Evolutionary conservation across 1,140 invertebrate species (phyloP).

Genomic region (Drosophila erecta): DNA sequence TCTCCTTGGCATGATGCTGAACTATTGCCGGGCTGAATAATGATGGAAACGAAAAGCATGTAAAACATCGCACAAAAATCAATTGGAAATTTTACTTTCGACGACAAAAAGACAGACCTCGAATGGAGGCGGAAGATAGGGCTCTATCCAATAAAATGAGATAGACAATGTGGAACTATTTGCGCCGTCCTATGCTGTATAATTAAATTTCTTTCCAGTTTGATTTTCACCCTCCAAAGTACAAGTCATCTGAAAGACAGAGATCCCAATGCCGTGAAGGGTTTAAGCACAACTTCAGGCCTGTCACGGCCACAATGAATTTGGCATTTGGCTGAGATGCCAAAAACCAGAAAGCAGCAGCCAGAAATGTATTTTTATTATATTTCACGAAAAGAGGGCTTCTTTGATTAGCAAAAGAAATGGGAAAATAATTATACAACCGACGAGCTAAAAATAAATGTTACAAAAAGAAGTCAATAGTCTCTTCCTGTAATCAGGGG

Average conservation of each 20-base stretch:
- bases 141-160: constrained; percentile 5
- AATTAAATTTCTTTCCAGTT: constrained; percentile 82
- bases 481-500: constrained; percentile 19
- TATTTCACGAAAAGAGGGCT: constrained; percentile 25
- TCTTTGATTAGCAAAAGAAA: constrained; percentile 24
- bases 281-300: constrained; percentile 71
- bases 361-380: constrained; percentile 26
- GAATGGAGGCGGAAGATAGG: constrained; percentile 44
- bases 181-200: constrained; percentile 74
- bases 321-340: constrained; percentile 37
- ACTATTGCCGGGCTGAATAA: constrained; percentile 72
- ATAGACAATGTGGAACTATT: constrained; percentile 62
- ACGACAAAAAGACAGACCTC: constrained; percentile 61
- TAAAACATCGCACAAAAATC: constrained; percentile 75
- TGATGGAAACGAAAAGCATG: constrained; percentile 78
- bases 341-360: constrained; percentile 25
- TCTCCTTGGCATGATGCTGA: constrained; percentile 71
- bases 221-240: constrained; percentile 77
- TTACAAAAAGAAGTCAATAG: neutral
- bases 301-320: constrained; percentile 66
- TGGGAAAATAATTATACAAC: constrained; percentile 40
- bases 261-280: constrained; percentile 61
- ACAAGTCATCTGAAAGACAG: constrained; percentile 66
- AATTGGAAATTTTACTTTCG: constrained; percentile 82
- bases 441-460: constrained; percentile 16